Conservation (phyloP, 2,113 vertebrate genomes). For the Cathartes aura region DNA sequence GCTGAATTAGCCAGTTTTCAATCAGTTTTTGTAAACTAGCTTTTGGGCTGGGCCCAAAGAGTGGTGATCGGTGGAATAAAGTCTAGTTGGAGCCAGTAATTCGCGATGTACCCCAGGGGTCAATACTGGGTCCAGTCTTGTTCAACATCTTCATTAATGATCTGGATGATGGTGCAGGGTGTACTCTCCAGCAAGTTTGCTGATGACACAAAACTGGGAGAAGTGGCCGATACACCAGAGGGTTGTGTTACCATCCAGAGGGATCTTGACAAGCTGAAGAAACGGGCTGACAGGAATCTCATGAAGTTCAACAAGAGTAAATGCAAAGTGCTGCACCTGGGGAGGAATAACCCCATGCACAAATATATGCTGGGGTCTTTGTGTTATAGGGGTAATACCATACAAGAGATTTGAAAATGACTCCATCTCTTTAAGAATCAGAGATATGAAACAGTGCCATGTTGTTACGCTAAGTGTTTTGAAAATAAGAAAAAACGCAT, state of each 20-base stretch:
- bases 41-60: neutral
- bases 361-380: rapidly evolving
- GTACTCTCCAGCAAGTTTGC: neutral
- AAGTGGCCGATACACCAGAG: neutral
- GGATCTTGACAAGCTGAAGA: neutral
- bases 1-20: neutral
- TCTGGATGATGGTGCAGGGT: neutral
- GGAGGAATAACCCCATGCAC: neutral
- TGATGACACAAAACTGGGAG: neutral
- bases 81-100: neutral
- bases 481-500: neutral
- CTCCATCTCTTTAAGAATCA: neutral
- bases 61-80: neutral
- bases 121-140: neutral
- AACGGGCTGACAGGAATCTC: neutral
- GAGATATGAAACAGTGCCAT: neutral
- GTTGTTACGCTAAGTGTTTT: neutral
- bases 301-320: neutral
- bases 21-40: too few species aligned
- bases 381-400: neutral
- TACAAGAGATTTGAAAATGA: neutral
- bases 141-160: neutral
- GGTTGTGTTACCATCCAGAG: neutral
- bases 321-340: neutral
- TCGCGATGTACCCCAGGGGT: neutral